Evolutionary conservation across 2,113 vertebrate genomes (phyloP), one percentile per base, ranked within the genome.

Genomic region (Gnathonemus longibarbis): DNA sequence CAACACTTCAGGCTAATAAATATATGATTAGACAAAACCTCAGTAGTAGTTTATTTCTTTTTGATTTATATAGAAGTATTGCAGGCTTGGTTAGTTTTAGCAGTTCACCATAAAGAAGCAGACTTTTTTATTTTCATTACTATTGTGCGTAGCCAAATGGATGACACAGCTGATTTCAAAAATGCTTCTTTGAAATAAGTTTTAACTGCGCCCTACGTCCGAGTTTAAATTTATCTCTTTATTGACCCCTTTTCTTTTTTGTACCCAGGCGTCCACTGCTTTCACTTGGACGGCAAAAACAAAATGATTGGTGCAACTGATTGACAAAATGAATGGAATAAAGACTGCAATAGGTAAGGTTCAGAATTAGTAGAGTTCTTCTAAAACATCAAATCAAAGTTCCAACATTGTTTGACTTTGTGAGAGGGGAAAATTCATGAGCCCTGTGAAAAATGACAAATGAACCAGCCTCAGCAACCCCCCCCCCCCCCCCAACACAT

Each of bases 1-100:
- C 84, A 89, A 45, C 42, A 42, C 86, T 56, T 84, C 84, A 70
- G 91, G 89, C 90, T 91, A 89, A 80, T 84, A 88, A 94, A 90
- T 52, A 92, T 77, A 80, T 77, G 83, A 92, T 46, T 77, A 56
- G 77, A 92, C 91, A 88, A 90, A 86, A 88, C 66, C 88, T 90
- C 46, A 46, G 46, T 83, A 90, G 42, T 35, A 85, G 50, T 90
- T 89, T 83, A 27, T 88, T 87, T 13, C 88, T 15, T 48, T 50
- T 66, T 87, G 53, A 90, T 88, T 90, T 83, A 90, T 90, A 27
- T n/a, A 35, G 21, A 49, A 46, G 9, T 35, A 84, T 27, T 84
- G 50, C 77, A 88, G 62, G 90, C 66, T 48, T 84, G 77, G 90
- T 62, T 88, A 70, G 50, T 46, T 88, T 88, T 90, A 88, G 87